Evolutionary conservation across 2,113 vertebrate genomes (phyloP).

Genomic region (Podarcis raffonei): DNA sequence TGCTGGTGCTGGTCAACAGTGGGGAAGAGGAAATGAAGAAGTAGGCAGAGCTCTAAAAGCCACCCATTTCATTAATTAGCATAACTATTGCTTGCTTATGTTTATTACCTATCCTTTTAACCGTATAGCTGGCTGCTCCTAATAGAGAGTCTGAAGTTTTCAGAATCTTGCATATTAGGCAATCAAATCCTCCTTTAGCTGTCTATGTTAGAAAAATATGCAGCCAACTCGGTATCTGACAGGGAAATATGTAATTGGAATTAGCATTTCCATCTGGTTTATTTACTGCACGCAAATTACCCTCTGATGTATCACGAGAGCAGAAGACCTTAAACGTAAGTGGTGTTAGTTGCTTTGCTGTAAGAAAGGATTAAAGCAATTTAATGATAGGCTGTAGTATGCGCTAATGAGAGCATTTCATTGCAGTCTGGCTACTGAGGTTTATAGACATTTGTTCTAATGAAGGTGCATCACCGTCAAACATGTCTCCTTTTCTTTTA

Average conservation of each 20-base stretch:
- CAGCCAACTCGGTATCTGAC: conserved; percentile 14
- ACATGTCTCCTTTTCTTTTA: conserved; percentile 30
- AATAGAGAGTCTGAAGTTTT: background rate
- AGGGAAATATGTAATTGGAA: conserved; percentile 6
- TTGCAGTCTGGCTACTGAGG: conserved; percentile 16
- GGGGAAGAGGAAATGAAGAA: background rate
- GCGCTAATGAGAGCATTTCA: conserved; percentile 51
- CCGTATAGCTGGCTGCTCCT: background rate
- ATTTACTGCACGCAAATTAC: conserved; percentile 43
- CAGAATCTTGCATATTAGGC: conserved; percentile 11
- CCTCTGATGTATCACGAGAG: conserved; percentile 21
- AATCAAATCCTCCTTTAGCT: background rate
- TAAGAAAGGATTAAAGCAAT: conserved; percentile 53
- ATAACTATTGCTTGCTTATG: background rate
- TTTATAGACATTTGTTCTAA: conserved; percentile 46
- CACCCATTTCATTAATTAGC: background rate
- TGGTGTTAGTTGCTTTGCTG: conserved; percentile 38
- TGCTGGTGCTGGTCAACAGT: background rate
- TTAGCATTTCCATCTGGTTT: conserved; percentile 26
- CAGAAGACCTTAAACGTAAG: conserved; percentile 47
- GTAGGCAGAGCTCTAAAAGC: background rate
- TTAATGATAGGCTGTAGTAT: conserved; percentile 48
- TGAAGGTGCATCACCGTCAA: background rate
- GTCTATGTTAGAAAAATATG: background rate
- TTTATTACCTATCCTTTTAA: background rate